Percentiles rank a stretch among this genome's conserved stretches.
phyloP scores from a whole-genome alignment of 2,797 vertebrate genomes.

The Parauchenoglanis punctatus region DNA sequence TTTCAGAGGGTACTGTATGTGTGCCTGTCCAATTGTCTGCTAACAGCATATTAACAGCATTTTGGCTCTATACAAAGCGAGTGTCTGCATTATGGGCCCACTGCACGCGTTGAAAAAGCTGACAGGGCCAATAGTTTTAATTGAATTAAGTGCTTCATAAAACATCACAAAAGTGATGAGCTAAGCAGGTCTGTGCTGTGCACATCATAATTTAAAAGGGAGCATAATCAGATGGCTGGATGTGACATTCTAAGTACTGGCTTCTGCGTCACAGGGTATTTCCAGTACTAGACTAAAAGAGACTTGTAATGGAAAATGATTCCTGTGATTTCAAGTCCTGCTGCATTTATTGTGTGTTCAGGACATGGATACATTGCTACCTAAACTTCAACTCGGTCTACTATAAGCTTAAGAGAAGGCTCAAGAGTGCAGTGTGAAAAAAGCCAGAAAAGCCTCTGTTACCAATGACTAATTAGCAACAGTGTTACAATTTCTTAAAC shows the following conservation, averaged over 20 bases:
- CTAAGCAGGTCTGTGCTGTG: conserved; percentile 18
- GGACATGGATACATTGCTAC: not conserved
- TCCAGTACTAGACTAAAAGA: not conserved
- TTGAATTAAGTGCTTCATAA: conserved; percentile 28
- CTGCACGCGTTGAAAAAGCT: not conserved
- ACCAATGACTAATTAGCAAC: not conserved
- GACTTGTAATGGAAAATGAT: not conserved
- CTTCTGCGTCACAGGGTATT: not conserved
- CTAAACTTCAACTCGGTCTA: not conserved
- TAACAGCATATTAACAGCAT: conserved; percentile 15
- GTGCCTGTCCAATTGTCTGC: not conserved
- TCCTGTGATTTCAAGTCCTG: not conserved
- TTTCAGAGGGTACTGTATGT: not conserved
- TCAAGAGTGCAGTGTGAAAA: not conserved
- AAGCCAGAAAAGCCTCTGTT: not conserved
- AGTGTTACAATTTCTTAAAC: not conserved
- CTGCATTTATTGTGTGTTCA: not conserved
- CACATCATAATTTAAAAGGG: not conserved
- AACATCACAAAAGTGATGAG: conserved; percentile 26
- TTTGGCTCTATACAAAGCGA: conserved; percentile 7
- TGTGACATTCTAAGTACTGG: conserved; percentile 9
- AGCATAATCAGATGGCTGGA: conserved; percentile 4
- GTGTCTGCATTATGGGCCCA: not conserved
- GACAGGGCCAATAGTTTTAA: conserved; percentile 25
- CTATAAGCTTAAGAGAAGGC: not conserved